Base-by-base conservation (phyloP, 1,140 invertebrate species). In the Bursaphelenchus mucronatus region DNA sequence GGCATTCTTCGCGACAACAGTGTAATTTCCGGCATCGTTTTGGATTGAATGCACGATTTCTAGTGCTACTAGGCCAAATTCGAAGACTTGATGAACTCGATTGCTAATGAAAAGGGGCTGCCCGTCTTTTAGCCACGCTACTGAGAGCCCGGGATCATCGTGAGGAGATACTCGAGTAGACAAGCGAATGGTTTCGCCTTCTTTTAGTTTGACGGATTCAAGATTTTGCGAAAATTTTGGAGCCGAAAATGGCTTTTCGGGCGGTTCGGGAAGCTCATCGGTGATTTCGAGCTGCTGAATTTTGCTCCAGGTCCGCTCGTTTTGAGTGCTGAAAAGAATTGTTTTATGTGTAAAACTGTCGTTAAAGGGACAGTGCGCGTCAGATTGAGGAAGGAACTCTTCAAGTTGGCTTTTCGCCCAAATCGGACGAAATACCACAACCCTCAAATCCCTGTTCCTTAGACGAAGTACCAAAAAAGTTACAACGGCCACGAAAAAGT, bases 111-210 rank as follows among this genome's bases (percentile, higher is more conserved):
- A 89, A 51, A 95, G 85, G 0, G 87, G 76, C 81, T 95, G 88
- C 44, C 89, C 90, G 82, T 97, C 92, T 76, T 90, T 94, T 85
- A 93, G 94, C 93, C 93, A 98, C 85, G 96, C 92, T 21, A 97
- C 90, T 30, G 66, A 53, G 45, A 70, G 61, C 21, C 54, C 39
- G 17, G n/a, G n/a, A 15, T 52, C 71, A 58, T 73, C 68, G 30
- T 70, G 62, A 13, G 72, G 72, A 8, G 57, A 53, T 40, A 70
- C 50, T 52, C 73, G 71, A 41, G 72, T 70, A 30, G 73, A 70
- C 40, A 74, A 53, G 67, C 70, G 72, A 30, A 74, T 58, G 11
- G 64, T 59, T 40, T 73, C 70, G 8, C 63, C 64, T 52, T 74
- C 72, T 40, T 30, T 30, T 30, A 30, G 5, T 5, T 74, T 70